phyloP scores from a whole-genome alignment of 2,113 vertebrate genomes.

The Planiliza haematocheilus region DNA sequence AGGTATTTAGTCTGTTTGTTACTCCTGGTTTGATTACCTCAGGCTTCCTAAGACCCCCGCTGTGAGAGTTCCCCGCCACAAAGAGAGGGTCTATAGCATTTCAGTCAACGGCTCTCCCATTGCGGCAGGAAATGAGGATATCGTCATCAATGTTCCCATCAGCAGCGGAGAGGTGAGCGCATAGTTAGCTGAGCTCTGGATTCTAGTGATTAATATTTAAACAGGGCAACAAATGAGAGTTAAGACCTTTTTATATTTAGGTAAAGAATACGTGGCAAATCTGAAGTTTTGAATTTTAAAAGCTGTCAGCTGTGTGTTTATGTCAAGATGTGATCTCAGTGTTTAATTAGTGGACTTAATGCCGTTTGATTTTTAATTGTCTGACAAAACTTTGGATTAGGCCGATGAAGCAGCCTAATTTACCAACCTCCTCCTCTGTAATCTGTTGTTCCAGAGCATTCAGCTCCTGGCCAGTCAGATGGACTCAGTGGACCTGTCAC shows the following conservation, averaged over 20 bases:
- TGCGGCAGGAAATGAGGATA: constrained; percentile 63
- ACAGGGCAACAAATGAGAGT: no score
- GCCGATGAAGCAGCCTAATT: neutral
- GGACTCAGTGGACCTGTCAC: constrained; percentile 79
- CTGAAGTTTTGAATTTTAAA: no score
- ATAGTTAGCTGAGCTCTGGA: neutral
- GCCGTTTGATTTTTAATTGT: neutral
- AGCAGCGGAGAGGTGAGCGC: constrained; percentile 83
- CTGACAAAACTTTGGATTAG: neutral
- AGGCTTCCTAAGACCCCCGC: constrained; percentile 83
- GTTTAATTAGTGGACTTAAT: neutral
- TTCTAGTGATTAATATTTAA: neutral
- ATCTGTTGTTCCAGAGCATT: constrained; percentile 71
- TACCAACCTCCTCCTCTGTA: neutral
- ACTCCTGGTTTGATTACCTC: neutral
- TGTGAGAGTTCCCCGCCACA: constrained; percentile 79
- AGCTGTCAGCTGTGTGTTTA: no score
- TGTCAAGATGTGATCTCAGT: neutral
- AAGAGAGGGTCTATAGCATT: constrained; percentile 83
- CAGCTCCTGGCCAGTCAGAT: constrained; percentile 85
- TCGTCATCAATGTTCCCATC: constrained; percentile 81
- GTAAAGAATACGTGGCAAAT: no score
- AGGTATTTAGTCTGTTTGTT: no score
- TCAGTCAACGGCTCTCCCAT: constrained; percentile 85
- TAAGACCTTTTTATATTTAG: no score